Percentiles rank a stretch among this genome's conserved stretches.
phyloP scores from a whole-genome alignment of 2,888 invertebrate genomes.

The Melipona beecheii region DNA sequence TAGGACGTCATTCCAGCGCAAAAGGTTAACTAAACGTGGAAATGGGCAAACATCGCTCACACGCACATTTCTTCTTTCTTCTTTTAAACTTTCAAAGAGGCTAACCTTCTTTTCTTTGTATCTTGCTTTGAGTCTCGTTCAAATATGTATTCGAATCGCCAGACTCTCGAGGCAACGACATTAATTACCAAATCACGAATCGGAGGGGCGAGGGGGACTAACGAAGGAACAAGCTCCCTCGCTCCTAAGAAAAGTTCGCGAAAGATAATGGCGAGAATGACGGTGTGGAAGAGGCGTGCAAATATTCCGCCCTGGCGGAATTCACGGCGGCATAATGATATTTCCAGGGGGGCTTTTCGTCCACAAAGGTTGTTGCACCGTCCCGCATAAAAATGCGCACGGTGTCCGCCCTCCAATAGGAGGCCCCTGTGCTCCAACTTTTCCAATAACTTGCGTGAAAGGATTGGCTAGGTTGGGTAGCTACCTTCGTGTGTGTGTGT shows the following conservation, averaged over 20 bases:
- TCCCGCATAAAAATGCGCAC: constrained; percentile 41
- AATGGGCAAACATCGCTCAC: too few species aligned
- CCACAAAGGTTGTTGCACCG: constrained; percentile 39
- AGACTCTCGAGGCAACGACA: not conserved
- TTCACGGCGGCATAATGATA: constrained; percentile 46
- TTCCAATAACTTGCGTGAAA: constrained; percentile 50
- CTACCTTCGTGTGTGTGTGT: not conserved
- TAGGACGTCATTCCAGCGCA: too few species aligned
- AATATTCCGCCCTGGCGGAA: constrained; percentile 36
- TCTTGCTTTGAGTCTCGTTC: not conserved
- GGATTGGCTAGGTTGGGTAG: constrained; percentile 17
- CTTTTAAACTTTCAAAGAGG: too few species aligned
- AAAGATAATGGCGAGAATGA: constrained; percentile 13
- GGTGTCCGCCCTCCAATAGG: constrained; percentile 27
- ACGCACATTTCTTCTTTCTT: too few species aligned
- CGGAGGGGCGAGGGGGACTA: too few species aligned
- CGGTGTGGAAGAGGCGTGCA: constrained; percentile 7
- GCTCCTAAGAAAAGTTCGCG: not conserved
- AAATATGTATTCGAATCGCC: not conserved
- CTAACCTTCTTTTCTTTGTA: too few species aligned
- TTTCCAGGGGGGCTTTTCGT: constrained; percentile 38
- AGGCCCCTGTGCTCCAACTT: constrained; percentile 31
- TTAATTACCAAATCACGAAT: not conserved
- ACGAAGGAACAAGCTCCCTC: not conserved
- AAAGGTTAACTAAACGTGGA: not conserved